Conservation (phyloP, 2,113 vertebrate species). For the Mellivora capensis region DNA sequence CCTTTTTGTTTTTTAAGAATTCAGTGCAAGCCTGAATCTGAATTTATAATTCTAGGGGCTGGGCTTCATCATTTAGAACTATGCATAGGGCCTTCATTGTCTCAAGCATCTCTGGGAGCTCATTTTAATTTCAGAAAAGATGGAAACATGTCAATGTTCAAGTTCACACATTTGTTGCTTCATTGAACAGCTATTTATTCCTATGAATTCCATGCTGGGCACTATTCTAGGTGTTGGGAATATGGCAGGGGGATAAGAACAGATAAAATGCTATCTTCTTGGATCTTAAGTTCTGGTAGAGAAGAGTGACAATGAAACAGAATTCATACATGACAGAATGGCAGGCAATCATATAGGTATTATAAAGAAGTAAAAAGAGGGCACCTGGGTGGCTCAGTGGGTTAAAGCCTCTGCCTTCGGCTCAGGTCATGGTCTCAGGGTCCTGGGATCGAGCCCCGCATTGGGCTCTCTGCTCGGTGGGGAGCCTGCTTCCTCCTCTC, state of each 20-base stretch:
- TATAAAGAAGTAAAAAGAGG: not conserved
- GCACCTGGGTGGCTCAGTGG: too few relatives aligned
- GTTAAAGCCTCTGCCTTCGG: too few relatives aligned
- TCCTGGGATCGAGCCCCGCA: too few relatives aligned
- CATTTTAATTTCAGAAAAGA: not conserved
- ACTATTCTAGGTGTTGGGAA: not conserved
- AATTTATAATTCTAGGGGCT: slow-evolving; percentile 18
- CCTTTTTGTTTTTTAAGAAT: not conserved
- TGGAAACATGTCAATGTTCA: not conserved
- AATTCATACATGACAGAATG: not conserved
- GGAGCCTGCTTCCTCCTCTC: too few relatives aligned
- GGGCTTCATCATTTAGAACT: slow-evolving; percentile 55
- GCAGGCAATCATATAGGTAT: not conserved
- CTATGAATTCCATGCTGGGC: not conserved
- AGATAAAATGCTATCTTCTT: not conserved
- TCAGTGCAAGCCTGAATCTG: not conserved
- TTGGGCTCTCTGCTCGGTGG: too few relatives aligned
- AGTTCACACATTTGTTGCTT: not conserved
- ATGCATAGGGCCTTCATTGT: not conserved
- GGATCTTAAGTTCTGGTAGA: not conserved
- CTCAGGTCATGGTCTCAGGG: too few relatives aligned
- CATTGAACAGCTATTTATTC: not conserved
- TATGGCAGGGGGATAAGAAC: not conserved
- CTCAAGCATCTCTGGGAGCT: not conserved
- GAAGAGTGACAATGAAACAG: not conserved